Percentiles rank a stretch among this genome's conserved stretches.
phyloP scores from a whole-genome alignment of 1,140 invertebrate species.

The Drosophila sp. region DNA sequence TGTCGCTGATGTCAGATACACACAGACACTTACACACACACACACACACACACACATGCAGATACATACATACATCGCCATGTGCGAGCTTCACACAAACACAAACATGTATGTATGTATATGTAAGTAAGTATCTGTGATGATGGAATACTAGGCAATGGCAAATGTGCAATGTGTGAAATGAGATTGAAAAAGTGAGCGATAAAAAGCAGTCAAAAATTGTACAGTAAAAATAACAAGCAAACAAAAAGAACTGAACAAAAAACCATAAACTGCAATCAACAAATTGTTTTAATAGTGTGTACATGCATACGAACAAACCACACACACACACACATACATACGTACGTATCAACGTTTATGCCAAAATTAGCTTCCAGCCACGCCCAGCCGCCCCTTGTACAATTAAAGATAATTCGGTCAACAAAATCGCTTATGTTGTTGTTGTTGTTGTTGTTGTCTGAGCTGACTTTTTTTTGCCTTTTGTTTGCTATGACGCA shows the following conservation, averaged over 20 bases:
- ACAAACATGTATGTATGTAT: not conserved
- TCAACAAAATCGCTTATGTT: slow-evolving; percentile 26
- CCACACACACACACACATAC: too few relatives aligned
- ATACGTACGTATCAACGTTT: not conserved
- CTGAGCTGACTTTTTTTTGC: not conserved
- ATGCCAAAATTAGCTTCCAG: slow-evolving; percentile 16
- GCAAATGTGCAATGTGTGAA: slow-evolving; percentile 44
- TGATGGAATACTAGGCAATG: slow-evolving; percentile 34
- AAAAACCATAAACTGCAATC: slow-evolving; percentile 6
- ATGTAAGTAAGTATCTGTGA: slow-evolving; percentile 17
- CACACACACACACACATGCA: slow-evolving; percentile 10
- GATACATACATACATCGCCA: not conserved
- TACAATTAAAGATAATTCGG: slow-evolving; percentile 27
- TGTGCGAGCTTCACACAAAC: not conserved
- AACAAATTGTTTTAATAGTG: slow-evolving; percentile 9
- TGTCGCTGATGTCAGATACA: slow-evolving; percentile 72
- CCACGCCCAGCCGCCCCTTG: slow-evolving; percentile 26
- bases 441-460: slow-evolving; percentile 1
- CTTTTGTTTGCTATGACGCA: slow-evolving; percentile 28
- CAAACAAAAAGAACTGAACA: not conserved
- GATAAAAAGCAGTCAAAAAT: slow-evolving; percentile 43
- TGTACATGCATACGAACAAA: slow-evolving; percentile 2
- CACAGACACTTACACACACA: slow-evolving; percentile 23
- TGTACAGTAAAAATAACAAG: slow-evolving; percentile 55
- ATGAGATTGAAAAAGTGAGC: slow-evolving; percentile 35